Base-by-base conservation (phyloP, 2,113 vertebrate species). In the Cranoglanis bouderius region DNA sequence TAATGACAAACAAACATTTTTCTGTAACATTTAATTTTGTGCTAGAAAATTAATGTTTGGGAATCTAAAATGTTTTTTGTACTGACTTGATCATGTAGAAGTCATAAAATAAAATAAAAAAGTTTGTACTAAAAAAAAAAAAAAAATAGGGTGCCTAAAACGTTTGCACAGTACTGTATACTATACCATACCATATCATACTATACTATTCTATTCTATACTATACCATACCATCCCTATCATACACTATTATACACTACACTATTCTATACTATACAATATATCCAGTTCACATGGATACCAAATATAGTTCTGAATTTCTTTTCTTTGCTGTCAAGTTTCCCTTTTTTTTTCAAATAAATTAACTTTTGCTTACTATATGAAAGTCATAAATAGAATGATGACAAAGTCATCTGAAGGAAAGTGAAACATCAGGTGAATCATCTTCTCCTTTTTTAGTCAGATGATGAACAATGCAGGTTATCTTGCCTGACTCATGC, bases 401-500 rank as follows among this genome's bases (percentile, higher is more conserved):
- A n/a, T 9, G 26, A 65, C 59, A 40, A 38, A 26, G 24, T 16
- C 43, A 63, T 57, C 59, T 61, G 43, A 85, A 83, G 65, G 83
- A 88, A 84, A 85, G 77, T 81, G 35, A 63, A 81, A 46, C 70
- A 43, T 67, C 29, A 6, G 35, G 3, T 53, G 46, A 77, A 87
- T 82, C 53, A 26, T 55, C 67, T 85, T 87, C 51, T 40, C 84
- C 61, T 77, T 90, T 74, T 82, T 86, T 65, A 29, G 63, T 63
- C 49, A 49, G 55, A 85, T 29, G 49, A 70, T 35, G 77, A 88
- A 85, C 86, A 89, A 87, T 87, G 85, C 18, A 59, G 72, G 75
- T 70, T 72, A 63, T 77, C 85, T 70, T 35, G 12, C 53, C 19
- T 46, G 84, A 65, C 77, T 84, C 35, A 8, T 0, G 35, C 57